Base-by-base conservation (phyloP, 2,888 invertebrate species). In the Agrochola circellaris region DNA sequence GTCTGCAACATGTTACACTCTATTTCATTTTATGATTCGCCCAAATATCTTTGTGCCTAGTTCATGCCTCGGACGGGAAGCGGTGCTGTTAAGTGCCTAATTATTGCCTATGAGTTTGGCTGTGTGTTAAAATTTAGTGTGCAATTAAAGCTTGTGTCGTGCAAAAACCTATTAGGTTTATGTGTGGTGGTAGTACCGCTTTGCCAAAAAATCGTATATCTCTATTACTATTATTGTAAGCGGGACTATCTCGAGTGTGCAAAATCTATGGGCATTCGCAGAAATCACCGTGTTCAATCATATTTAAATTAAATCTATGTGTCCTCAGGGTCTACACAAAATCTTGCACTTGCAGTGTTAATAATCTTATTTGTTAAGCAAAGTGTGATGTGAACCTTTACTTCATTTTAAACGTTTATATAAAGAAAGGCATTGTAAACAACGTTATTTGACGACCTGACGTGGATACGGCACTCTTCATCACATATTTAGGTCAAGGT, bases 1-100 rank as follows among this genome's bases (percentile, higher is more conserved):
- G 97, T 99, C 99, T 99, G 97, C 68, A 95, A 95, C 89, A 91
- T 34, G 71, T 89, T 77, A 72, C 66, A 64, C 51, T 54, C 20
- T 65, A 34, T 45, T 77, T 78, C 62, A 83, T 81, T 82, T 73
- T 73, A 64, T 77, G 82, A 80, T 56, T 88, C 70, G 78, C 81
- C 76, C 67, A 68, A 68, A 77, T 64, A 2, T 11, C 20, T 66
- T n/a, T 68, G 73, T 83, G 79, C 85, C 86, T 88, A 85, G 71
- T 65, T 88, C 95, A 95, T 95, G 95, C 95, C 92, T 92, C 92
- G 88, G 92, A 92, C 89, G 88, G 87, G 93, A 95, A 95, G 96
- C 96, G 92, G 92, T 96, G 95, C 95, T 93, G 95, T 95, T 96
- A 95, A 92, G 91, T 93, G 94, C 95, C 90, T 83, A 78, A 84